These are phyloP conservation scores for Esox masquinongy DNA, from an alignment of 2,797 vertebrate genomes.

Conservation along the genomic window DNA sequence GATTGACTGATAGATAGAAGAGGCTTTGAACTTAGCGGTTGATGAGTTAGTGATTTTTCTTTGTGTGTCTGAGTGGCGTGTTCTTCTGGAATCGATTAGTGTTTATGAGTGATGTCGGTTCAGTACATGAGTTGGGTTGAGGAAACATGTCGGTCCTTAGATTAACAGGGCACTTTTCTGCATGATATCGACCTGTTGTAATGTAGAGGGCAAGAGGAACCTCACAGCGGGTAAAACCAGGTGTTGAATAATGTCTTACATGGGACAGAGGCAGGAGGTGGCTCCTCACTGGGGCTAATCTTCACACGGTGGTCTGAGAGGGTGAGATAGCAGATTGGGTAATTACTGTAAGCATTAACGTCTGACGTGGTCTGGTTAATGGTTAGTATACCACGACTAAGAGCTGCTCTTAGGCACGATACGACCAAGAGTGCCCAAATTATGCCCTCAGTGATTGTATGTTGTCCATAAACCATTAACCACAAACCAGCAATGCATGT, in stretches of 20 bases:
- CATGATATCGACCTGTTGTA: neutral
- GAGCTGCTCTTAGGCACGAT: too few species aligned
- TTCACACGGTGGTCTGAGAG: constrained; percentile 7
- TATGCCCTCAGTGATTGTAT: too few species aligned
- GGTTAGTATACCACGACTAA: too few species aligned
- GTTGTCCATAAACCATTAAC: too few species aligned
- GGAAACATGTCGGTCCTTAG: neutral
- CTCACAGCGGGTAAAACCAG: neutral
- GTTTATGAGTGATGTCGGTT: neutral
- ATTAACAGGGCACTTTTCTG: neutral
- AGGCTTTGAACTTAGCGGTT: neutral
- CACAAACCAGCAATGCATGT: too few species aligned
- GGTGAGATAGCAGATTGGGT: neutral
- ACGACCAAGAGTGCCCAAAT: too few species aligned
- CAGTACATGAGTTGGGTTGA: neutral
- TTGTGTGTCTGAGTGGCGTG: neutral
- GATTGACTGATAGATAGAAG: neutral
- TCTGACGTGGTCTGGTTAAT: too few species aligned
- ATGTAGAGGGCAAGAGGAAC: neutral
- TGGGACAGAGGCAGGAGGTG: neutral
- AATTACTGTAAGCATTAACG: too few species aligned
- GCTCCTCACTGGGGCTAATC: neutral
- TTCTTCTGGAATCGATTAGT: neutral
- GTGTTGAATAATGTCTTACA: neutral
- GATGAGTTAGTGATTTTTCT: neutral